Base-by-base conservation (phyloP, 2,888 invertebrate genomes). In the Ptilodon capucinus region DNA sequence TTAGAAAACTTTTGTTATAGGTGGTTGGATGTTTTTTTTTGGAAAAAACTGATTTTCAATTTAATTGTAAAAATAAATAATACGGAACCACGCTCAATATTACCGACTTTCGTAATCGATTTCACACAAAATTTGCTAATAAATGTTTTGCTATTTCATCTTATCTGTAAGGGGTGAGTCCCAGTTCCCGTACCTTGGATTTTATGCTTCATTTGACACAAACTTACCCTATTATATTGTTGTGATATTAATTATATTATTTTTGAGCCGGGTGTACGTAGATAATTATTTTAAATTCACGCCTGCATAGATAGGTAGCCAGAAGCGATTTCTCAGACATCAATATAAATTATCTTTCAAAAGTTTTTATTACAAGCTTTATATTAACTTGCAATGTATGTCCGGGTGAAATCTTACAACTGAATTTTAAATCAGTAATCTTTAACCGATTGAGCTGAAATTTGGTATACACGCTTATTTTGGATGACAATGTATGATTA, bases 171-270 rank as follows among this genome's bases (percentile, higher is more conserved):
- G 54, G 54, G 55, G 45, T 40, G 40, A 21, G 6, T 30, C 35
- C 41, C 30, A 44, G 18, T 50, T 42, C 47, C 14, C 49, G 19
- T 49, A 51, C 48, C 48, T 34, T 35, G 48, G 66, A 79, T 77
- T 79, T 78, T 61, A 81, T 58, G 83, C 72, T 71, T 79, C 82
- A 84, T 83, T 81, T 72, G 55, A 57, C 66, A 55, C 59, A 72
- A 56, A 59, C 62, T 49, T 46, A 35, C 18, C 46, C 23, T 48
- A 32, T 51, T 49, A 68, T 68, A 47, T 59, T 45, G 51, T 28
- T 39, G 16, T 43, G 60, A 71, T 71, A 76, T 78, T 78, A 74
- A 75, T 80, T 75, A 63, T 70, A 44, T n/a, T n/a, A n/a, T 59
- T 62, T 60, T 60, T 38, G 42, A 0, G 35, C 64, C 64, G 64